Conservation (phyloP, 2,113 vertebrate genomes). For the Martes martes region DNA sequence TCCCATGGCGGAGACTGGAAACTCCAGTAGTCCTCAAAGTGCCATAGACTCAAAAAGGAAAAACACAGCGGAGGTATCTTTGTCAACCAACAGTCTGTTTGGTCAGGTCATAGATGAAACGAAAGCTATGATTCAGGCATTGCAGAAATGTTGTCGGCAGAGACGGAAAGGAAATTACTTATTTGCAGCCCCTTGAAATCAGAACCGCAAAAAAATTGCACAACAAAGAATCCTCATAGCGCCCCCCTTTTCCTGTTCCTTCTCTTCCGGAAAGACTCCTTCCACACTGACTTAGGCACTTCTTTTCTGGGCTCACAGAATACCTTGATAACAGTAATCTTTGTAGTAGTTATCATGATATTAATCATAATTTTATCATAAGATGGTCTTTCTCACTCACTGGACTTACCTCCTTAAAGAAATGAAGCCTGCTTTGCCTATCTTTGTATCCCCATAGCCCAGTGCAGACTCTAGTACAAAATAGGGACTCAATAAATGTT, state of each 20-base stretch:
- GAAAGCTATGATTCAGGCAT: not conserved
- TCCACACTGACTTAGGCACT: not conserved
- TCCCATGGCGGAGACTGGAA: not conserved
- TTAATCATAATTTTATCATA: not conserved
- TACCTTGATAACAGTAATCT: not conserved
- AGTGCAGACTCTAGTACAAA: not conserved
- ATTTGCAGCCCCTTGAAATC: not conserved
- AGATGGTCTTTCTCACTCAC: not conserved
- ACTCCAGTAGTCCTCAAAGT: not conserved
- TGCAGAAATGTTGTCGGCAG: not conserved
- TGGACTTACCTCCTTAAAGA: not conserved
- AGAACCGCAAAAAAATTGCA: not conserved
- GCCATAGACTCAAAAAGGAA: not conserved
- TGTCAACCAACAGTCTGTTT: not conserved
- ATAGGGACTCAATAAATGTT: not conserved
- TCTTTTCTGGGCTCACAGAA: not conserved
- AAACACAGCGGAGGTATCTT: not conserved
- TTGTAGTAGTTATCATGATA: not conserved
- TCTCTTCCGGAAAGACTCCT: not conserved
- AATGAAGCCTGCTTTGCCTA: not conserved
- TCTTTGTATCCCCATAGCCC: not conserved
- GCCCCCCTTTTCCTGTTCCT: not conserved
- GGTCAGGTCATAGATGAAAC: not conserved
- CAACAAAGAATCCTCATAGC: not conserved
- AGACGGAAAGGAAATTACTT: not conserved